A percentile compares a stretch with the other conserved stretches of the same genome.
Evolutionary conservation across 1,140 invertebrate species (phyloP).

Genomic region (Sarcophaga peregrina): DNA sequence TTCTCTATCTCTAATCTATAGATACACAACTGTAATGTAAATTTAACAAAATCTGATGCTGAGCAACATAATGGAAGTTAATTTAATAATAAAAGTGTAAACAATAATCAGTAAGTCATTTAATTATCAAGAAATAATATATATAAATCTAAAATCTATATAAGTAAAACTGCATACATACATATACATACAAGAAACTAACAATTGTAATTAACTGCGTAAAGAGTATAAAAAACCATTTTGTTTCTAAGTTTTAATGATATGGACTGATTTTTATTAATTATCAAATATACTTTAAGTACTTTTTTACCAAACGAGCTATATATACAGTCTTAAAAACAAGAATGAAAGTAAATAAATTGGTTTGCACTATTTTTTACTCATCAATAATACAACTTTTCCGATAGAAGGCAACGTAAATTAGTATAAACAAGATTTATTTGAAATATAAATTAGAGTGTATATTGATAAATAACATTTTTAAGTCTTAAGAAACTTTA

Average conservation of each 20-base stretch:
- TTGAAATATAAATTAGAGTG: too few species aligned
- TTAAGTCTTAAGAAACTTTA: too few species aligned
- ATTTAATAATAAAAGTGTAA: constrained; percentile 11
- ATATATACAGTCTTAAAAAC: constrained; percentile 9
- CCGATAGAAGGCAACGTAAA: too few species aligned
- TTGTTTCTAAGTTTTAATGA: constrained; percentile 24
- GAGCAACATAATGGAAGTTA: constrained; percentile 21
- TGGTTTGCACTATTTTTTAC: too few species aligned
- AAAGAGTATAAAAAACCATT: constrained; percentile 17
- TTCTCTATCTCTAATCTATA: background rate
- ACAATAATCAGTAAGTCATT: constrained; percentile 5
- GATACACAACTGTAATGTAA: constrained; percentile 3
- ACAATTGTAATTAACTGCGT: constrained; percentile 15
- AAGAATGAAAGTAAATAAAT: background rate
- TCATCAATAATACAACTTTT: too few species aligned
- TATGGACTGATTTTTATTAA: constrained; percentile 27
- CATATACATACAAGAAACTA: background rate
- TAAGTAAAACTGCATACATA: background rate
- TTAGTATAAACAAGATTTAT: too few species aligned
- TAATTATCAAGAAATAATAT: constrained; percentile 12
- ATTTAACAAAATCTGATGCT: constrained; percentile 27
- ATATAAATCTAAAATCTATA: background rate
- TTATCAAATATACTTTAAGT: constrained; percentile 23
- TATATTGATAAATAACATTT: too few species aligned
- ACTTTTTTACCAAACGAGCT: constrained; percentile 24